These are phyloP conservation scores for Tribolium madens DNA, from an alignment of 1,140 invertebrate genomes.

Conservation along the genomic window DNA sequence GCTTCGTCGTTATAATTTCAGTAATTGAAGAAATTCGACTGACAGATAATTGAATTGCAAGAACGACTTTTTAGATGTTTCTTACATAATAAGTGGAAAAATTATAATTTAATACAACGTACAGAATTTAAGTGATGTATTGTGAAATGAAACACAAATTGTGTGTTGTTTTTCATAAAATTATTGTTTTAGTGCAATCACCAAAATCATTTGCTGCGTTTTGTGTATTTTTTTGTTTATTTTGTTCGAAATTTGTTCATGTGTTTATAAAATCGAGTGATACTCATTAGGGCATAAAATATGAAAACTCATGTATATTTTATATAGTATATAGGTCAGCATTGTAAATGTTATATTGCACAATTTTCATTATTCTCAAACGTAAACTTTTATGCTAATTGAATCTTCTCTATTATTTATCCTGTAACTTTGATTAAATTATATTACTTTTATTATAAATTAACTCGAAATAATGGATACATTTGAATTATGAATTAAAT, in stretches of 20 bases:
- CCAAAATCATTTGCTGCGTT: neutral
- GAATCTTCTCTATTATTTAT: neutral
- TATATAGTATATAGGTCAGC: constrained; percentile 10
- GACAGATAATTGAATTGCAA: neutral
- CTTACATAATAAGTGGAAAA: neutral
- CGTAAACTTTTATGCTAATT: constrained; percentile 30
- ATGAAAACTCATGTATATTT: neutral
- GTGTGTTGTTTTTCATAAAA: too few relatives aligned
- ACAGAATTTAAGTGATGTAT: neutral
- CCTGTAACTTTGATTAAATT: neutral
- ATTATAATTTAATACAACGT: neutral
- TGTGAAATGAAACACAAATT: neutral
- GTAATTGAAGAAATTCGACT: neutral
- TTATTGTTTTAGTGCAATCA: too few relatives aligned
- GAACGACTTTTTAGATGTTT: neutral
- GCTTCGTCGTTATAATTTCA: neutral
- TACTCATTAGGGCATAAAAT: neutral
- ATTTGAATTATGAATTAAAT: neutral
- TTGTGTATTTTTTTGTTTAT: neutral
- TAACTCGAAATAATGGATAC: too few relatives aligned
- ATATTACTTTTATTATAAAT: neutral
- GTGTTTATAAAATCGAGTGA: neutral
- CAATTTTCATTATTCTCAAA: constrained; percentile 20
- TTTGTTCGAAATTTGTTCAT: neutral
- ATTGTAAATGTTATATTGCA: neutral